Evolutionary conservation across 2,797 vertebrate species (phyloP).

Genomic region (Clarias platycephalus): DNA sequence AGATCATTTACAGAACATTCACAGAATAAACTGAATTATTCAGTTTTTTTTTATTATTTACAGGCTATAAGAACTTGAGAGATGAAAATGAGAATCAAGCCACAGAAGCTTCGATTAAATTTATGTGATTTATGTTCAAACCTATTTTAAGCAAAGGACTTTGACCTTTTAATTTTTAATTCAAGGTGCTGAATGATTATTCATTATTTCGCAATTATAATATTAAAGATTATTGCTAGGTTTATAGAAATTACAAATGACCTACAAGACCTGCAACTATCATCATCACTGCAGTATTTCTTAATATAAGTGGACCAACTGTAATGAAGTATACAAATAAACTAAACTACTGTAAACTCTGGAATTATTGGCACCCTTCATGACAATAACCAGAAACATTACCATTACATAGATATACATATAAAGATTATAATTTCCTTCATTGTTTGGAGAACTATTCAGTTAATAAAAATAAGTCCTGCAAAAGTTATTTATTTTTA

Average conservation of each 20-base stretch:
- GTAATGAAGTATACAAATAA: background rate
- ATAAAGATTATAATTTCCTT: no score
- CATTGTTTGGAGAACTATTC: no score
- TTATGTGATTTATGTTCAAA: background rate
- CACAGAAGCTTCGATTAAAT: background rate
- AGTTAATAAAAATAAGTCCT: no score
- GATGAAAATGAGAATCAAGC: background rate
- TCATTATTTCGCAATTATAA: background rate
- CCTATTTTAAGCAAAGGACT: background rate
- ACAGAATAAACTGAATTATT: no score
- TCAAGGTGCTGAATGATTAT: background rate
- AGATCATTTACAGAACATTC: no score
- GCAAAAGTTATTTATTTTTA: no score
- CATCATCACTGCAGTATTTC: background rate
- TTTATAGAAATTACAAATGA: background rate
- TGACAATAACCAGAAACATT: no score
- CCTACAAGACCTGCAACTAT: background rate
- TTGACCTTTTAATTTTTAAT: background rate
- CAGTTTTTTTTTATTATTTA: no score
- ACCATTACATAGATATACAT: no score
- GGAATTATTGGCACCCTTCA: no score
- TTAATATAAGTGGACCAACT: background rate
- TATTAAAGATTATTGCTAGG: background rate
- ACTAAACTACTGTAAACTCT: no score
- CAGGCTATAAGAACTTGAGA: background rate